phyloP scores from a whole-genome alignment of 2,113 vertebrate species.

The Hyperopisus bebe region DNA sequence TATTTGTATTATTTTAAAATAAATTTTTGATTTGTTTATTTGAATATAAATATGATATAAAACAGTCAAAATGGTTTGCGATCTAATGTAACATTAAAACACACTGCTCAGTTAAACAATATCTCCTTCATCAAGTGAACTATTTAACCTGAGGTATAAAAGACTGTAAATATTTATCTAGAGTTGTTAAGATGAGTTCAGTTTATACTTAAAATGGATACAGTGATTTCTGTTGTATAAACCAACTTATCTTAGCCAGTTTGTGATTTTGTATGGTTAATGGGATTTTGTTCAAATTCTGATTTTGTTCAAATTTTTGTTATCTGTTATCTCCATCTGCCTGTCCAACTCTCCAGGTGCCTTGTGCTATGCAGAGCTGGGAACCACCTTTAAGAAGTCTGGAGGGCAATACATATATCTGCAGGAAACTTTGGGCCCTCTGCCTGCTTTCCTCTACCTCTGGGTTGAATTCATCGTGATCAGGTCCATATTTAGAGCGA shows the following conservation, averaged over 20 bases:
- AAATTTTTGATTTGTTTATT: background rate
- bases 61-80: background rate
- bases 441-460: constrained; percentile 74
- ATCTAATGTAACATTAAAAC: background rate
- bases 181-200: background rate
- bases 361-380: constrained; percentile 78
- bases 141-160: background rate
- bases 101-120: background rate
- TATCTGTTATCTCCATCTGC: background rate
- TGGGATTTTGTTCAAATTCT: background rate
- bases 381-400: constrained; percentile 78
- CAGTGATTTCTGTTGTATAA: background rate
- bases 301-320: background rate
- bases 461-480: constrained; percentile 79
- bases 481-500: constrained; percentile 52
- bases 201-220: background rate
- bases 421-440: constrained; percentile 73
- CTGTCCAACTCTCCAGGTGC: constrained; percentile 58
- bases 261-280: background rate
- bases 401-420: constrained; percentile 80
- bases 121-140: background rate
- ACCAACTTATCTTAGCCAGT: background rate
- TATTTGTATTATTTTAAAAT: too few relatives aligned
- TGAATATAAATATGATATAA: background rate
- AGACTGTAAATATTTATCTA: background rate